Evolutionary conservation across 2,113 vertebrate species (phyloP).

Genomic region (Cathartes aura): DNA sequence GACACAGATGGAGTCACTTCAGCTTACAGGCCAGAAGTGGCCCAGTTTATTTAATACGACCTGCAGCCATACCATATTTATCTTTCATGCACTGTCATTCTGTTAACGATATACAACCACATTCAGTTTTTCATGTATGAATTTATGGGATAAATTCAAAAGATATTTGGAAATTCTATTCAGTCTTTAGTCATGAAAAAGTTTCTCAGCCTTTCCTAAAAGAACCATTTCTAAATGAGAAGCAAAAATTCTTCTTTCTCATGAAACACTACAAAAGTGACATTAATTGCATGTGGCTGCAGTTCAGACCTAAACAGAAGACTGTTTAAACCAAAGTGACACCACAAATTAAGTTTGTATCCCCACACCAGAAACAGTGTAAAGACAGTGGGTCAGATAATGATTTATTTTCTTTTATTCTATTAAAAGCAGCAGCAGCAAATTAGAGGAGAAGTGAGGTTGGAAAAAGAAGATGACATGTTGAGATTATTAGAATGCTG

Average conservation of each 20-base stretch:
- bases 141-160: neutral
- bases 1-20: neutral
- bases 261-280: slow-evolving; percentile 42
- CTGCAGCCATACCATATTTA: neutral
- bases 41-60: neutral
- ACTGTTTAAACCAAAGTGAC: slow-evolving; percentile 53
- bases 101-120: neutral
- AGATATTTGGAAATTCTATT: neutral
- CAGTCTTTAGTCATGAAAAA: neutral
- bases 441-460: neutral
- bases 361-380: slow-evolving; percentile 16
- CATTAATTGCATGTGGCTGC: slow-evolving; percentile 34
- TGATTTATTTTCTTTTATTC: slow-evolving; percentile 51
- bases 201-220: neutral
- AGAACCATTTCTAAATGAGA: slow-evolving; percentile 5
- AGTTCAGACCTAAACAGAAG: slow-evolving; percentile 48
- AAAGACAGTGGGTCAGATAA: slow-evolving; percentile 53
- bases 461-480: slow-evolving; percentile 31
- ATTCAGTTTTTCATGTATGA: neutral
- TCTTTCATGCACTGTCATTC: neutral
- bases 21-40: neutral
- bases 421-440: slow-evolving; percentile 56
- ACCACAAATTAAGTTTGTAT: slow-evolving; percentile 35
- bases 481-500: slow-evolving; percentile 7
- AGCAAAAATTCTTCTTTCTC: slow-evolving; percentile 35